These are phyloP conservation scores for Drosophila virilis DNA, from an alignment of 1,140 invertebrate species.

Conservation along the genomic window DNA sequence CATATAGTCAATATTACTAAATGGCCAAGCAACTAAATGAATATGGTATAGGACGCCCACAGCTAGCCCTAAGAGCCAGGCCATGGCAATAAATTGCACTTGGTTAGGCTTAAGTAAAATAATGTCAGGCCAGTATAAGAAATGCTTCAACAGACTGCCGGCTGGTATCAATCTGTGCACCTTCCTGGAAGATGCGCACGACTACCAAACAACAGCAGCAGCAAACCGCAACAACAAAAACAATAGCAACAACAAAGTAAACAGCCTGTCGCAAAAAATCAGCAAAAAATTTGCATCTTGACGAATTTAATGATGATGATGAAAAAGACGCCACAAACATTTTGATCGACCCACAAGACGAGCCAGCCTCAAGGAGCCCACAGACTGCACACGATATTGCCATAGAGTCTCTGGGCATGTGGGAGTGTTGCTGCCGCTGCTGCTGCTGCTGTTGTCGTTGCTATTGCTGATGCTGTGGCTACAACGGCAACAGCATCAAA, in stretches of 20 bases:
- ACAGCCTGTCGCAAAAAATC: constrained; percentile 18
- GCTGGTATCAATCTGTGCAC: constrained; percentile 38
- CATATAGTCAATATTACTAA: constrained; percentile 35
- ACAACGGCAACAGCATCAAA: constrained; percentile 52
- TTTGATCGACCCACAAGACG: constrained; percentile 73
- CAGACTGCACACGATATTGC: constrained; percentile 74
- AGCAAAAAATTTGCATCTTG: constrained; percentile 77
- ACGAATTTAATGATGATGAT: constrained; percentile 82
- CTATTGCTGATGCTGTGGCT: constrained; percentile 34
- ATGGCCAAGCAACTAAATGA: constrained; percentile 32
- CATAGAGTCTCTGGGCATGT: constrained; percentile 64
- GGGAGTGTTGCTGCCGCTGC: constrained; percentile 69
- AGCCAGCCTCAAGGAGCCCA: constrained; percentile 70
- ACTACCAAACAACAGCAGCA: constrained; percentile 54
- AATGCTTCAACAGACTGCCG: constrained; percentile 39
- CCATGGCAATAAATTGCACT: constrained; percentile 59
- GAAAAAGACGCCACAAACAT: constrained; percentile 71
- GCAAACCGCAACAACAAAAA: constrained; percentile 2
- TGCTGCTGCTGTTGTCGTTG: constrained; percentile 22
- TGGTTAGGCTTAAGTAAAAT: constrained; percentile 41
- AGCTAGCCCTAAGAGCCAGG: constrained; percentile 53
- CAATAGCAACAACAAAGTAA: constrained; percentile 30
- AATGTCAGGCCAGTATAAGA: constrained; percentile 42
- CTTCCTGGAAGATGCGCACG: constrained; percentile 74
- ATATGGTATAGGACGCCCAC: constrained; percentile 56